Evolutionary conservation across 2,113 vertebrate species (phyloP).

Genomic region (Murina feae): DNA sequence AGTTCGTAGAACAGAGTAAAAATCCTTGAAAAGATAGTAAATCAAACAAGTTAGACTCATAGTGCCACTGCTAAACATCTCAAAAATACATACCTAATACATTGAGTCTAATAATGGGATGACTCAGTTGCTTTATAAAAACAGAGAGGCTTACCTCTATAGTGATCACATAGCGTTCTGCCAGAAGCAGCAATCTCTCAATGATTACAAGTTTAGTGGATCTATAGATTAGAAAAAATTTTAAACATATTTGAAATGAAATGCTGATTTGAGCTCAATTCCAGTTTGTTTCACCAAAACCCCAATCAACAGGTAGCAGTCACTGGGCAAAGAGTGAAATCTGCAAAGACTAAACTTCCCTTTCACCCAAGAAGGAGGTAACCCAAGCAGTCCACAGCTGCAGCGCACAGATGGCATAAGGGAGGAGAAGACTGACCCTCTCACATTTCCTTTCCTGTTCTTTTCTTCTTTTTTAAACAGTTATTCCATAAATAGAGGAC

Average conservation of each 20-base stretch:
- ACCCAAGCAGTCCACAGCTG: neutral
- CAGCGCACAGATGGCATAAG: neutral
- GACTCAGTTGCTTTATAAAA: neutral
- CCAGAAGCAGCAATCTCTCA: slow-evolving; percentile 94
- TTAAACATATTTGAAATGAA: slow-evolving; percentile 39
- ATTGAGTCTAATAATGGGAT: neutral
- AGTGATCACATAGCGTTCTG: slow-evolving; percentile 97
- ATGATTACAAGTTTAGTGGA: slow-evolving; percentile 99
- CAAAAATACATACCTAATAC: neutral
- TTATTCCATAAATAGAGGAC: neutral
- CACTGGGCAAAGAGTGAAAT: slow-evolving; percentile 6
- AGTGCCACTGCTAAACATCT: neutral
- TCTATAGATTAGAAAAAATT: slow-evolving; percentile 77
- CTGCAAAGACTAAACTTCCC: neutral
- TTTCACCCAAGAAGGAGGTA: neutral
- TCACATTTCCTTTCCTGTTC: neutral
- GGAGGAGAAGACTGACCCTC: neutral
- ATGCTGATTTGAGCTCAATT: neutral
- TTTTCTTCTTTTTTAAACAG: neutral
- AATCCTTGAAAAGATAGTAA: slow-evolving; percentile 83
- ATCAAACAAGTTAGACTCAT: neutral
- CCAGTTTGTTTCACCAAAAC: neutral
- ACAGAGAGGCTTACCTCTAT: slow-evolving; percentile 88
- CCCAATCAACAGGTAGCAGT: neutral
- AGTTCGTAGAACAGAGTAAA: slow-evolving; percentile 97